Evolutionary conservation across 2,888 invertebrate genomes (phyloP).

Genomic region (Mythimna loreyi): DNA sequence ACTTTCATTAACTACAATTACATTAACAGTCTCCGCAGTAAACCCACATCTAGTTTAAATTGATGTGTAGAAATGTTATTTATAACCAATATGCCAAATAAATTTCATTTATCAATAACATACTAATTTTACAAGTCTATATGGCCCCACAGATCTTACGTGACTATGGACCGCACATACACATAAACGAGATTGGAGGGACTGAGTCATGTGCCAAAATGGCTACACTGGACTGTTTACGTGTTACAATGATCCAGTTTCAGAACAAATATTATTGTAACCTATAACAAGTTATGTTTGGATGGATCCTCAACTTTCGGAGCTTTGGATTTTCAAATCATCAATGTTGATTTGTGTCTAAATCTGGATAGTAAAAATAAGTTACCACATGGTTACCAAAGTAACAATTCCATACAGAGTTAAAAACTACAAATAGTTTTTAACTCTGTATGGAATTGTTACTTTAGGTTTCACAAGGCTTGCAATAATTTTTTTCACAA

Average conservation of each 20-base stretch:
- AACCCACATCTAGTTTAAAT: too few relatives aligned
- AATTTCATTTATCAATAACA: not conserved
- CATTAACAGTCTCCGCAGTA: not conserved
- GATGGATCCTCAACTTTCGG: too few relatives aligned
- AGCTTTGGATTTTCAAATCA: not conserved
- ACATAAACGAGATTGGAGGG: too few relatives aligned
- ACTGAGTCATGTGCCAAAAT: not conserved
- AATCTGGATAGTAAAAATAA: slow-evolving; percentile 8
- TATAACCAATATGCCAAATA: too few relatives aligned
- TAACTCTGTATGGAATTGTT: not conserved
- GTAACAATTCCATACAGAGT: not conserved
- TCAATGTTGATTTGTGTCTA: not conserved
- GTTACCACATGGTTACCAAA: slow-evolving; percentile 3
- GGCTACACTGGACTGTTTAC: not conserved
- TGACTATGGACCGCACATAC: not conserved
- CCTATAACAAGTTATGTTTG: too few relatives aligned
- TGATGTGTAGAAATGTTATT: too few relatives aligned
- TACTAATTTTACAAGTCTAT: not conserved
- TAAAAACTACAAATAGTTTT: slow-evolving; percentile 18
- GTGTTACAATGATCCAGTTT: not conserved
- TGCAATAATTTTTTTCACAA: slow-evolving; percentile 13
- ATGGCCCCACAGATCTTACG: not conserved
- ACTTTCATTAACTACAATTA: not conserved
- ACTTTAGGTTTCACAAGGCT: not conserved
- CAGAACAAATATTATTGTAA: not conserved